Base-by-base conservation (phyloP, 2,113 vertebrate genomes). In the Eolophus roseicapilla region DNA sequence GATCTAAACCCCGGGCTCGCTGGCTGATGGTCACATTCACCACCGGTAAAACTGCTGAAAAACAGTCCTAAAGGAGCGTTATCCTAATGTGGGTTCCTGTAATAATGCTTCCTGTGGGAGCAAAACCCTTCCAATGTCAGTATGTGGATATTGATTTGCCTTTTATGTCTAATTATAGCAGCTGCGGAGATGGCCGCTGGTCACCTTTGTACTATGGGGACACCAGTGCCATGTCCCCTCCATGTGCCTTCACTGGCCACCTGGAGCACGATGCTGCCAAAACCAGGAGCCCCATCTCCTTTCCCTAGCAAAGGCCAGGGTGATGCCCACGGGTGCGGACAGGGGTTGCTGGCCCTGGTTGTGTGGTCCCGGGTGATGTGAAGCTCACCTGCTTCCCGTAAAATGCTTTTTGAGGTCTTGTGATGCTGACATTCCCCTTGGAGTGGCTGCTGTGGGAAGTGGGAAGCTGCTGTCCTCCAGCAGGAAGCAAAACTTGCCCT, bases 181-280 rank as follows among this genome's bases (percentile, higher is more conserved):
- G 50, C 57, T 33, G 53, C 0, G 5, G 64, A 24, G 78, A 43
- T 0, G 6, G 52, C 76, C 0, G 3, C 28, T 0, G 0, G 53
- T n/a, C 1, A 1, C 23, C 49, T 83, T 44, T 41, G 44, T 88
- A 15, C 24, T 3, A 1, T 0, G 0, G 47, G 33, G 41, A n/a
- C 4, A 10, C 41, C 2, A 11, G 15, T 55, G 70, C 50, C 65
- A 17, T 2, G 3, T 46, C 27, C 33, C 19, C 37, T 68, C 74
- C 3, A 1, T 2, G 13, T 9, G 29, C 49, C 60, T 87, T 79
- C 1, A 2, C 23, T 28, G 9, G 9, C 49, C 2, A 0, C 28
- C 39, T 37, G 57, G 23, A 80, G 43, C 67, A 33, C 0, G 13
- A 33, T 17, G 47, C 82, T 73, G 64, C 55, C 12, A 1, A 57